Evolutionary conservation across 2,113 vertebrate genomes (phyloP).

Genomic region (Epinephelus fuscoguttatus): DNA sequence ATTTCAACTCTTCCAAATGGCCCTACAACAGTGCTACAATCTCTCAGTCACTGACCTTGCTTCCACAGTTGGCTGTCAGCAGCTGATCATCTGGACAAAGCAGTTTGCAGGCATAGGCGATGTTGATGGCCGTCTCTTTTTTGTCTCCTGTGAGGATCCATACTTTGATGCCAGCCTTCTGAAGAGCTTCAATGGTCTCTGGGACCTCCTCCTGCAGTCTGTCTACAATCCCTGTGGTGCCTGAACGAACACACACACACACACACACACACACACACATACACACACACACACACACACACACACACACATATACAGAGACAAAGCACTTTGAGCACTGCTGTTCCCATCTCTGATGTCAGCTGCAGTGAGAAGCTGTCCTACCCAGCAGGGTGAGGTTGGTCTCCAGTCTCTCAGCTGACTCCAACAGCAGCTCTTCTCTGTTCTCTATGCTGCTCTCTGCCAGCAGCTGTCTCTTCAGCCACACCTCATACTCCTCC

Average conservation of each 20-base stretch:
- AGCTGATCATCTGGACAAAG: constrained; percentile 87
- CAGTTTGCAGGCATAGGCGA: constrained; percentile 92
- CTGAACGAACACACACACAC: constrained; percentile 78
- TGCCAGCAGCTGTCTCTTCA: constrained; percentile 88
- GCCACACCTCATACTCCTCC: constrained; percentile 90
- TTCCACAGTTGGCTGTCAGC: constrained; percentile 86
- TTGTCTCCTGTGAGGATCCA: constrained; percentile 98
- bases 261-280: background rate
- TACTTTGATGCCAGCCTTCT: constrained; percentile 91
- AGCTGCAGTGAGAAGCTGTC: constrained; percentile 20
- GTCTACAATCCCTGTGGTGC: constrained; percentile 95
- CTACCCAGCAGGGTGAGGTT: constrained; percentile 92
- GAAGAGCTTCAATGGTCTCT: constrained; percentile 91
- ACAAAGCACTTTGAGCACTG: background rate
- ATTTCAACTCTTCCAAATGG: background rate
- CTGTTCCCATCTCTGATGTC: background rate
- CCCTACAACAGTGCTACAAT: background rate
- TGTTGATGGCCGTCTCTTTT: constrained; percentile 94
- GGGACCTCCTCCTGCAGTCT: constrained; percentile 95
- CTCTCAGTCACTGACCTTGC: constrained; percentile 81
- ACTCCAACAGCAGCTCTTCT: constrained; percentile 91
- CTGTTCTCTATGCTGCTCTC: constrained; percentile 94
- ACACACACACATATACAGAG: constrained; percentile 3
- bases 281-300: background rate
- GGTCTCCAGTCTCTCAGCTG: constrained; percentile 89